phyloP scores from a whole-genome alignment of 2,888 invertebrate genomes.

The Nemotelus nigrinus region DNA sequence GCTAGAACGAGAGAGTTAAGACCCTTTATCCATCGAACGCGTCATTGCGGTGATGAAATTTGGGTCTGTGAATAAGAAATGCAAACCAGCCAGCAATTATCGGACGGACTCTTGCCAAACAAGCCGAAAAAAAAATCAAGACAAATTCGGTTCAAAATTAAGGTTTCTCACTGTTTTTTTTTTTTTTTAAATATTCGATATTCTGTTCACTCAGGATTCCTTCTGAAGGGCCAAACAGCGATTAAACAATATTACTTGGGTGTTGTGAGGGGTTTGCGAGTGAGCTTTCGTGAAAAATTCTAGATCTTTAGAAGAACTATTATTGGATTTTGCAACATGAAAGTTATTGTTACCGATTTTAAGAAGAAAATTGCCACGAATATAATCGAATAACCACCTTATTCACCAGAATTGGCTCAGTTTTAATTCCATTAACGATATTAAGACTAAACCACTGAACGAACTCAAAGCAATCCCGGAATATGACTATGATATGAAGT shows the following conservation, averaged over 20 bases:
- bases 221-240: background rate
- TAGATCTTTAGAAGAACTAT: background rate
- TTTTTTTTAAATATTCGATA: background rate
- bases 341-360: background rate
- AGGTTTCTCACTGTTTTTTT: background rate
- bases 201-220: background rate
- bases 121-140: background rate
- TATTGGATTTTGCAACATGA: background rate
- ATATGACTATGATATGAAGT: background rate
- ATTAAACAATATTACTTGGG: background rate
- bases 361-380: background rate
- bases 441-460: background rate
- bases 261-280: background rate
- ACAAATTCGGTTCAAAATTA: background rate
- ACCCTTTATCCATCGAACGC: background rate
- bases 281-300: no score
- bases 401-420: background rate
- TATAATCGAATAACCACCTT: background rate
- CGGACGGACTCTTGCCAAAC: background rate
- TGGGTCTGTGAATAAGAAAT: slow-evolving; percentile 59
- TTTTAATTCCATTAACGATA: background rate
- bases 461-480: background rate
- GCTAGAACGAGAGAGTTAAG: background rate
- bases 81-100: slow-evolving; percentile 53
- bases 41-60: background rate